A percentile compares a stretch with the other conserved stretches of the same genome.
Conservation (phyloP, 2,113 vertebrate species). For the Butorides virescens region DNA sequence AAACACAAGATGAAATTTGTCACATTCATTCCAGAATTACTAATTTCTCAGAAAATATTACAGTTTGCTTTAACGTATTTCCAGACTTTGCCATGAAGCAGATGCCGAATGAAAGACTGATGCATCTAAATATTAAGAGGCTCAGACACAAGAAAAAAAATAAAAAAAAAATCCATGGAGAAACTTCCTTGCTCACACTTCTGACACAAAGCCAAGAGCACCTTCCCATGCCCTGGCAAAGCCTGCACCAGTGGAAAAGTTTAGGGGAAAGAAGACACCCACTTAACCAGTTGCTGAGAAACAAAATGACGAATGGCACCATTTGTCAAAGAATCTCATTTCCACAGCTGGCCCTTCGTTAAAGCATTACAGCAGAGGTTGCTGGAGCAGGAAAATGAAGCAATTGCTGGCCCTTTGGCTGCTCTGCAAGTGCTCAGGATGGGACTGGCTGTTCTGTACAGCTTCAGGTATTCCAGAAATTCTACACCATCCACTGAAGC, state of each 20-base stretch:
- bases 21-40: background rate
- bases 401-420: background rate
- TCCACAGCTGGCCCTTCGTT: slow-evolving; percentile 10
- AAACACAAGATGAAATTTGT: slow-evolving; percentile 26
- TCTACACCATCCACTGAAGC: background rate
- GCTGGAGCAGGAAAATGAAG: background rate
- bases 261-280: background rate
- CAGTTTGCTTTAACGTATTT: background rate
- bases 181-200: background rate
- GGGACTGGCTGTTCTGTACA: background rate
- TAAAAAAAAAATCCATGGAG: background rate
- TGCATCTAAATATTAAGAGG: background rate
- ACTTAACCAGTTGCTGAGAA: background rate
- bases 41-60: slow-evolving; percentile 42
- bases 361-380: background rate
- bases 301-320: background rate
- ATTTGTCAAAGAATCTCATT: slow-evolving; percentile 14
- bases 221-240: background rate
- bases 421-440: background rate
- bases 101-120: background rate
- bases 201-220: slow-evolving; percentile 2
- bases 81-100: background rate
- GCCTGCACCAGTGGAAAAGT: background rate
- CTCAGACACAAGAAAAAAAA: background rate
- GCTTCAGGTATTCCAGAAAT: background rate